Evolutionary conservation across 1,140 invertebrate species (phyloP).

Genomic region (Dysdera silvatica): DNA sequence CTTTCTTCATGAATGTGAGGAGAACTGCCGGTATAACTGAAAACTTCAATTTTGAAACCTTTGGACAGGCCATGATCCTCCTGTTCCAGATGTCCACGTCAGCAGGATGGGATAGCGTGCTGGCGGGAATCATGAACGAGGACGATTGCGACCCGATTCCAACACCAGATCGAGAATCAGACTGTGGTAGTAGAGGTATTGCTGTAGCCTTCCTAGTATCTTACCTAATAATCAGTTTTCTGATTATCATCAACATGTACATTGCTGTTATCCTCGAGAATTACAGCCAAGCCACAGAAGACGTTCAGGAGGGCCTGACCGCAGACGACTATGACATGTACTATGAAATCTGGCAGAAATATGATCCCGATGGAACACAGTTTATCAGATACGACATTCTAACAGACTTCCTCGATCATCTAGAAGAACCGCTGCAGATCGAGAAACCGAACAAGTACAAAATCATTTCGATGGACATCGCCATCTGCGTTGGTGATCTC

Average conservation of each 20-base stretch:
- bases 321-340: slow-evolving; percentile 99
- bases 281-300: slow-evolving; percentile 95
- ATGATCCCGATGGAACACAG: slow-evolving; percentile 94
- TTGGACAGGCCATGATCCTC: slow-evolving; percentile 93
- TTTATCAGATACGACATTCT: slow-evolving; percentile 90
- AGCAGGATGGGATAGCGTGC: slow-evolving; percentile 91
- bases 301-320: slow-evolving; percentile 94
- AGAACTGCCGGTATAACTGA: slow-evolving; percentile 81
- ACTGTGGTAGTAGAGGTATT: slow-evolving; percentile 85
- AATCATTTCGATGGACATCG: slow-evolving; percentile 96
- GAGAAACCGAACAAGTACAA: slow-evolving; percentile 98
- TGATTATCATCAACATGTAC: slow-evolving; percentile 99
- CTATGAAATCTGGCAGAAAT: slow-evolving; percentile 98
- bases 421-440: slow-evolving; percentile 87
- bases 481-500: slow-evolving; percentile 91
- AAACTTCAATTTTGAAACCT: slow-evolving; percentile 98
- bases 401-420: slow-evolving; percentile 87
- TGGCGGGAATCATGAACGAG: slow-evolving; percentile 93
- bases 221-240: slow-evolving; percentile 94
- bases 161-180: slow-evolving; percentile 74
- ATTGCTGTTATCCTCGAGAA: slow-evolving; percentile 98
- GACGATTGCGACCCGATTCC: slow-evolving; percentile 75
- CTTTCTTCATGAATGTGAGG: slow-evolving; percentile 97
- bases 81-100: slow-evolving; percentile 98
- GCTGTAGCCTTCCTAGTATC: slow-evolving; percentile 90